Conservation (phyloP, 1,140 invertebrate genomes). For the Hylyphantes graminicola region DNA sequence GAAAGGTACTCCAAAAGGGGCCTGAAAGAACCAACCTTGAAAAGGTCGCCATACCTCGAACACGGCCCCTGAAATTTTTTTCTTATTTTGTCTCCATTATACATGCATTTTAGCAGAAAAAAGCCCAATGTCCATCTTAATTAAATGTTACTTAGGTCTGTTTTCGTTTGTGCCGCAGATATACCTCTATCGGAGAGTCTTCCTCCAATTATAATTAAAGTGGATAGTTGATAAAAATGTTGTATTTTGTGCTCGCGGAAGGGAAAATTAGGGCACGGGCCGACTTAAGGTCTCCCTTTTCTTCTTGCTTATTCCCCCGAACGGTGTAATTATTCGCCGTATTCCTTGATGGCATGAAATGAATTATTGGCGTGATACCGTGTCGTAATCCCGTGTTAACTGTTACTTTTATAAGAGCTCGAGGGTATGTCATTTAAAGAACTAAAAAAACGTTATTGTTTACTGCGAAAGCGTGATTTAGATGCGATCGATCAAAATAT, state of each 20-base stretch:
- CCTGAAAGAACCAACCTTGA: constrained; percentile 23
- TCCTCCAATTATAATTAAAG: constrained; percentile 53
- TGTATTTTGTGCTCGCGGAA: neutral
- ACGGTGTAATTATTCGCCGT: constrained; percentile 41
- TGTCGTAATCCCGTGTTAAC: constrained; percentile 23
- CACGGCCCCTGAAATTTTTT: constrained; percentile 1
- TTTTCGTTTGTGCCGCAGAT: too few relatives aligned
- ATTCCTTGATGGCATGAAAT: constrained; percentile 1
- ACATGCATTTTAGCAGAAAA: too few relatives aligned
- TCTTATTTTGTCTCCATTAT: constrained; percentile 8
- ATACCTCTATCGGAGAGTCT: neutral
- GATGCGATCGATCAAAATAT: too few relatives aligned
- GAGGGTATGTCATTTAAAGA: neutral
- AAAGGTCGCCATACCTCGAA: constrained; percentile 7
- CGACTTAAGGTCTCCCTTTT: neutral
- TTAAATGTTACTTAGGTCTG: too few relatives aligned
- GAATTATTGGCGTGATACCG: constrained; percentile 37
- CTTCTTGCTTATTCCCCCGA: neutral
- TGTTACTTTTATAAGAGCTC: neutral
- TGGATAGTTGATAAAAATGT: constrained; percentile 9
- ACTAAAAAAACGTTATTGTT: neutral
- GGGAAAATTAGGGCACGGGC: constrained; percentile 9
- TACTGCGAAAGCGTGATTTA: too few relatives aligned
- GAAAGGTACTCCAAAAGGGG: neutral
- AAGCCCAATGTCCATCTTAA: too few relatives aligned